Base-by-base conservation (phyloP, 1,140 invertebrate species). In the Hormaphis cornu region DNA sequence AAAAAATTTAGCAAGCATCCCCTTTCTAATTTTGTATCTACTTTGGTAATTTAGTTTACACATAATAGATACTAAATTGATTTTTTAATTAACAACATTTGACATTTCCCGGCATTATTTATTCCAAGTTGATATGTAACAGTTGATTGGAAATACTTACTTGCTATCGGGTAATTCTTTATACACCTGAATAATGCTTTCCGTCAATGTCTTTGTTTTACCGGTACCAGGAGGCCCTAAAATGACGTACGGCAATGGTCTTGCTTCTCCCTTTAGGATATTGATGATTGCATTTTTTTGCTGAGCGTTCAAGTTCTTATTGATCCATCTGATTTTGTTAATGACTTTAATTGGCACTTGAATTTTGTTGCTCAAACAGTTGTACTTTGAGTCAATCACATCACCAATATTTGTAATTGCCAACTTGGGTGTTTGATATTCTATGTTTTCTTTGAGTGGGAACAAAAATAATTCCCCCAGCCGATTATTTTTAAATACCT, bases 181-280 rank as follows among this genome's bases (percentile, higher is more conserved):
- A 6, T 86, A 80, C 73, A 95, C 83, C 79, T 97, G 95, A 24
- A 95, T 76, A 22, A 93, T 84, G 0, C 86, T 82, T 81, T 97
- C 94, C 20, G 94, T 88, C 7, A 97, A 77, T 6, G 94, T 97
- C 0, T 95, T 80, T 0, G 94, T 97, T 82, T 97, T 97, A n/a
- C 94, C 94, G n/a, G 93, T 96, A 9, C 94, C 93, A 2, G 94
- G 94, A 44, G 95, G 94, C 3, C 95, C 95, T 80, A 89, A 97
- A 71, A 97, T 87, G 7, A 95, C 81, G 75, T 97, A 97, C 0
- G 95, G 94, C 70, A 89, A 77, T 1, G 89, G 88, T 14, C 87
- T 79, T 9, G 85, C 83, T 70, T 86, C 81, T 2, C 86, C 87
- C n/a, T 81, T 79, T 9, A 97, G 73, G 70, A 96, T 88, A 76